Base-by-base conservation (phyloP, 1,140 invertebrate species). In the Drosophila nigromelanica region DNA sequence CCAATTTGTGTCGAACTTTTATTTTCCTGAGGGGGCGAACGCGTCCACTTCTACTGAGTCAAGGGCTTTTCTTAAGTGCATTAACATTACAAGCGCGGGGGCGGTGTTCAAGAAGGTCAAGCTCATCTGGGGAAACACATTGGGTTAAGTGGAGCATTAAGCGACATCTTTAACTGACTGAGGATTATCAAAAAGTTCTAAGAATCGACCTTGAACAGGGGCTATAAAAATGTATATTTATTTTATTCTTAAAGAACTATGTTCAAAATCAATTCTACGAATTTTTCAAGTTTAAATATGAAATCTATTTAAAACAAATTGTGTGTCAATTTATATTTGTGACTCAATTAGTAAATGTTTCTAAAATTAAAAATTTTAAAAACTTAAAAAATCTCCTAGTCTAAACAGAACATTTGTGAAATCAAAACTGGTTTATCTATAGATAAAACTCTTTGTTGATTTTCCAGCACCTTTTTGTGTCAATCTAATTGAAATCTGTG, bases 91-190 rank as follows among this genome's bases (percentile, higher is more conserved):
- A 35, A 27, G 14, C 24, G 24, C 8, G 51, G 54, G 48, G 55
- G 55, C 33, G 39, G 24, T 15, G 14, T 35, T 45, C n/a, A 37
- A 63, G 62, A 69, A 76, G 74, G 74, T 76, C 70, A 73, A 62
- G 70, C 63, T 54, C 43, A 72, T 52, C 40, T 39, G 37, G 14
- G 11, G 15, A 15, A 58, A 42, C 40, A 52, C 43, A 42, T 24
- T 35, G 48, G 33, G 30, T 47, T 33, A 56, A 52, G 50, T 70
- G 7, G 24, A 61, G 51, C 12, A 39, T 54, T 24, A 54, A 54
- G 51, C 35, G 33, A 52, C 11, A 15, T 37, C 50, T 52, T 37
- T 18, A 15, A 43, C 24, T 47, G 18, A 21, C 21, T 27, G 5
- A 27, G 27, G 5, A 27, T 6, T 27, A 27, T 27, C 27, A 27